A percentile compares a stretch with the other conserved stretches of the same genome.
Evolutionary conservation across 2,113 vertebrate genomes (phyloP).

Genomic region (Catharus fuscescens): DNA sequence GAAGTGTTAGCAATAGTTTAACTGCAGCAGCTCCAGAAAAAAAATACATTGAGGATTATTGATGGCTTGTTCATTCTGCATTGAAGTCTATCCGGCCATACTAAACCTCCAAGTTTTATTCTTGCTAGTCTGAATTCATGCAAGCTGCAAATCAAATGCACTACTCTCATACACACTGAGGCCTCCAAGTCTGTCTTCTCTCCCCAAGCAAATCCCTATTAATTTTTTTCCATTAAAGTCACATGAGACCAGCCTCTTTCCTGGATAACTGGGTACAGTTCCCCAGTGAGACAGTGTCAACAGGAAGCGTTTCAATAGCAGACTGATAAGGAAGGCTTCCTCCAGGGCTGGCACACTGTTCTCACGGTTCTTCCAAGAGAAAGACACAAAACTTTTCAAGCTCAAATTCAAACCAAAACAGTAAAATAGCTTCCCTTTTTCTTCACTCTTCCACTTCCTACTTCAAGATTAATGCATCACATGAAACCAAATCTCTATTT

Average conservation of each 20-base stretch:
- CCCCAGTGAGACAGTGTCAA: background rate
- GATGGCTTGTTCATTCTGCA: background rate
- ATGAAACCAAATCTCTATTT: background rate
- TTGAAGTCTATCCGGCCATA: background rate
- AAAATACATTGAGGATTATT: background rate
- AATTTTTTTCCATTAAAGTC: background rate
- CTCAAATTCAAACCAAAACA: background rate
- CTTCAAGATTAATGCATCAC: background rate
- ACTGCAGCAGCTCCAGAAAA: background rate
- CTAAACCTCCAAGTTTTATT: background rate
- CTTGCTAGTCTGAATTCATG: background rate
- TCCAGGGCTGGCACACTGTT: background rate
- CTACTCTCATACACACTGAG: background rate
- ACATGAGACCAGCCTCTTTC: background rate
- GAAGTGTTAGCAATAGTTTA: background rate
- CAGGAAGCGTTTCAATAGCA: slow-evolving; percentile 6
- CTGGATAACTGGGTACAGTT: background rate
- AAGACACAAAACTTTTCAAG: background rate
- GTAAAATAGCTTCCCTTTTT: background rate
- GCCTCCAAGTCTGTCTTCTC: background rate
- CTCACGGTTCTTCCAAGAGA: background rate
- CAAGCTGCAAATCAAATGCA: background rate
- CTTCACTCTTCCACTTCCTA: background rate
- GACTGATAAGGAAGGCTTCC: slow-evolving; percentile 12
- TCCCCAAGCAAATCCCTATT: background rate